Base-by-base conservation (phyloP, 2,888 invertebrate genomes). In the Cynaeus angustus region DNA sequence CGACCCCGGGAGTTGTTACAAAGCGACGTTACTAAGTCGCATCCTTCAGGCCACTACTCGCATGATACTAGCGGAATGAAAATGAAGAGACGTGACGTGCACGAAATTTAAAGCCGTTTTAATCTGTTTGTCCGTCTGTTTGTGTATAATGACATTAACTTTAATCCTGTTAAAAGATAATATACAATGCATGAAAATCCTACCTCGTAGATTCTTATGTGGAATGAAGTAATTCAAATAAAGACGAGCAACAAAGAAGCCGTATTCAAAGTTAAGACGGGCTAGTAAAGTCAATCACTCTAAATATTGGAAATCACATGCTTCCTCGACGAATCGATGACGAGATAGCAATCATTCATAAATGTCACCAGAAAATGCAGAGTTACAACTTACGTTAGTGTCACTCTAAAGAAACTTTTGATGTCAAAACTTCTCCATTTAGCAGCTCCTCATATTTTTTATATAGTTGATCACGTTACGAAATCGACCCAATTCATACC, bases 121-220 rank as follows among this genome's bases (percentile, higher is more conserved):
- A 66, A 66, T 52, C 65, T 70, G 53, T 70, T 70, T 70, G 61
- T 61, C 30, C 43, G 66, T 55, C 70, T 53, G 46, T 69, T 59
- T 69, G 59, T 70, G 66, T 70, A 41, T 70, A 70, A 70, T 62
- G 62, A 55, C 61, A 66, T 70, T 66, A 70, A 66, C 52, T 70
- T 65, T 70, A 70, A 70, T 70, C 70, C 66, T 41, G 28, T 66
- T 70, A 66, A 61, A 61, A 70, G 66, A 68, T 68, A 55, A 70
- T 66, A 43, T 68, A 68, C 61, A 62, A 68, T 58, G 55, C 30
- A 41, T 50, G 37, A 58, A 48, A 56, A 56, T 13, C 43, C 12
- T 65, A 21, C 43, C 30, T 55, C 50, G 43, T 55, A 53, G 41
- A 30, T 43, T 64, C 30, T 53, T 28, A 43, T 41, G 37, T 48